Base-by-base conservation (phyloP, 1,140 invertebrate genomes). In the Diabrotica virgifera region DNA sequence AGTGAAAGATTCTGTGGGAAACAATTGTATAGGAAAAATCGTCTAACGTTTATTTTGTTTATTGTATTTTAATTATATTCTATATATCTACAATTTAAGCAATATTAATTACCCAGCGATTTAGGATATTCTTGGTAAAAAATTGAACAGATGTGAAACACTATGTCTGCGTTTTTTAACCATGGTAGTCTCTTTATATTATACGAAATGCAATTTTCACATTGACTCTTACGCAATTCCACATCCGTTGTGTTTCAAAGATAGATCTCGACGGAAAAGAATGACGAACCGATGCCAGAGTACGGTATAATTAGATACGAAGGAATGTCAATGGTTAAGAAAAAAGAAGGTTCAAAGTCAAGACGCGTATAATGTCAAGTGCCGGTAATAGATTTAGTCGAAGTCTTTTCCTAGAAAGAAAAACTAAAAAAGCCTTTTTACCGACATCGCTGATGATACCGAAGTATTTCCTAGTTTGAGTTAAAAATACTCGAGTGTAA, bases 331-430 rank as follows among this genome's bases (percentile, higher is more conserved):
- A 46, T 46, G 40, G 40, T 46, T 46, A 46, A 46, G 40, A 46
- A 46, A 46, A 46, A 46, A 46, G 40, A 46, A 46, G 40, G 40
- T 46, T 46, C 40, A 46, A 46, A 46, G 40, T 46, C 40, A 46
- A 46, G 40, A 46, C n/a, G 40, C n/a, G 40, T 8, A 46, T 46
- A 46, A 46, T 46, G 40, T 46, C 40, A 46, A 46, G 40, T 10
- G 40, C 8, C 40, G n/a, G 40, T 46, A 46, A 46, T 46, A 46
- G 40, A 46, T n/a, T 46, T 8, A 46, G n/a, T 46, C n/a, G 40
- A 46, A 46, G n/a, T 46, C 40, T 46, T 24, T 24, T 46, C 40
- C 40, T 46, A 46, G 40, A 46, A 46, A 46, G 24, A 46, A 10
- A 46, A n/a, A 46, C n/a, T 46, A 46, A 46, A 46, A 46, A 8